These are phyloP conservation scores for Brotogeris chrysoptera DNA, from an alignment of 2,797 vertebrate genomes.

Conservation along the genomic window DNA sequence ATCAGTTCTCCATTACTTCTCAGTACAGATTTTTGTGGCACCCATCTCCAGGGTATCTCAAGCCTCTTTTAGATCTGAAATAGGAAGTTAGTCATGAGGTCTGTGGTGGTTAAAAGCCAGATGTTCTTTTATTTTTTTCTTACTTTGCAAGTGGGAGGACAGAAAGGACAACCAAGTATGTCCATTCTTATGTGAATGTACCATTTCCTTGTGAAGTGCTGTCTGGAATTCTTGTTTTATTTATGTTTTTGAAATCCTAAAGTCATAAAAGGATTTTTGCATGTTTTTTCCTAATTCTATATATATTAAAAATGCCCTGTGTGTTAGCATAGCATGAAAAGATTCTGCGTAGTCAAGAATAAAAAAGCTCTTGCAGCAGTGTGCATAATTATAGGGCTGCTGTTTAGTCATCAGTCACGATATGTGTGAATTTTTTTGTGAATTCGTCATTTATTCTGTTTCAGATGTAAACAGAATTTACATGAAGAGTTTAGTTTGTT, in stretches of 20 bases:
- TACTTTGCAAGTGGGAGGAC: not conserved
- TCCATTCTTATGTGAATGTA: not conserved
- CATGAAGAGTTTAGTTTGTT: not conserved
- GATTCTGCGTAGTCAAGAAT: not conserved
- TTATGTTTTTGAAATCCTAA: not conserved
- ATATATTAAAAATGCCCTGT: not conserved
- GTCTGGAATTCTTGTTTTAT: not conserved
- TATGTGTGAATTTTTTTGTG: not conserved
- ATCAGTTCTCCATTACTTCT: not conserved
- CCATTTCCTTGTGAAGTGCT: not conserved
- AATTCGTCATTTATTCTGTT: not conserved
- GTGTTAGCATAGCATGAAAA: not conserved
- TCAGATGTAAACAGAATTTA: not conserved
- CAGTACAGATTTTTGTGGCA: not conserved
- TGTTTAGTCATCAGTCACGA: conserved; percentile 29
- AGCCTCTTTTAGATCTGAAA: conserved; percentile 23
- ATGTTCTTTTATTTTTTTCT: not conserved
- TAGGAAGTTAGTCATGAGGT: conserved; percentile 60
- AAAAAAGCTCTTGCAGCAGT: conserved; percentile 15
- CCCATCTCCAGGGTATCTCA: not conserved
- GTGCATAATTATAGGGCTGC: conserved; percentile 31
- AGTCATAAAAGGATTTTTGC: not conserved
- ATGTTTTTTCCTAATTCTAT: not conserved
- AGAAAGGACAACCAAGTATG: not conserved
- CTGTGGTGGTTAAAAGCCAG: conserved; percentile 17